phyloP scores from a whole-genome alignment of 2,113 vertebrate species.

The Chamaetylas fuelleborni region DNA sequence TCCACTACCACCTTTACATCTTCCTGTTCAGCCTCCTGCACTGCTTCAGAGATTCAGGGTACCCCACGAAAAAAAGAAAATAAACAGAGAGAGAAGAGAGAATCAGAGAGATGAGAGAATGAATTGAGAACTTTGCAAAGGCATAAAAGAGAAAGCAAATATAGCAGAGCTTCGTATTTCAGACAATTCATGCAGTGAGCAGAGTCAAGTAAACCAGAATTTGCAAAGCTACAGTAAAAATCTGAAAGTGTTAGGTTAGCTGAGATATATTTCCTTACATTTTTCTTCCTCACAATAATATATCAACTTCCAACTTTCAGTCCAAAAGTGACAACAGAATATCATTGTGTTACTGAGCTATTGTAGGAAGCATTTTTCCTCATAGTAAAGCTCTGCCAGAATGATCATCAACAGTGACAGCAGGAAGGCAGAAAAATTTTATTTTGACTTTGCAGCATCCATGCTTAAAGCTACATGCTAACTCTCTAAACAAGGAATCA shows the following conservation, averaged over 20 bases:
- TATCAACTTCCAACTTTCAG: neutral
- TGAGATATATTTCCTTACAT: neutral
- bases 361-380: neutral
- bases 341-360: neutral
- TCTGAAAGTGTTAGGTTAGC: neutral
- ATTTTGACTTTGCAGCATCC: neutral
- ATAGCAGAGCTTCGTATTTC: neutral
- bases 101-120: slow-evolving; percentile 2
- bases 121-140: slow-evolving; percentile 28
- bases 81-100: neutral
- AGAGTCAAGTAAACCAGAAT: neutral
- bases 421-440: neutral
- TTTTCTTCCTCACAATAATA: neutral
- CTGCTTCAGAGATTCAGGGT: slow-evolving; percentile 74
- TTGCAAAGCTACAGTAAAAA: neutral
- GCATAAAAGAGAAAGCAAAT: slow-evolving; percentile 26
- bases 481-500: neutral
- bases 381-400: neutral
- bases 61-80: slow-evolving; percentile 33
- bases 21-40: slow-evolving; percentile 92
- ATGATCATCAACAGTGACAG: neutral
- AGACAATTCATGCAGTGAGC: neutral
- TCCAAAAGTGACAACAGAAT: neutral
- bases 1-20: slow-evolving; percentile 83
- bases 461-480: neutral